Evolutionary conservation across 2,888 invertebrate genomes (phyloP).

Genomic region (Nephrotoma appendiculata): DNA sequence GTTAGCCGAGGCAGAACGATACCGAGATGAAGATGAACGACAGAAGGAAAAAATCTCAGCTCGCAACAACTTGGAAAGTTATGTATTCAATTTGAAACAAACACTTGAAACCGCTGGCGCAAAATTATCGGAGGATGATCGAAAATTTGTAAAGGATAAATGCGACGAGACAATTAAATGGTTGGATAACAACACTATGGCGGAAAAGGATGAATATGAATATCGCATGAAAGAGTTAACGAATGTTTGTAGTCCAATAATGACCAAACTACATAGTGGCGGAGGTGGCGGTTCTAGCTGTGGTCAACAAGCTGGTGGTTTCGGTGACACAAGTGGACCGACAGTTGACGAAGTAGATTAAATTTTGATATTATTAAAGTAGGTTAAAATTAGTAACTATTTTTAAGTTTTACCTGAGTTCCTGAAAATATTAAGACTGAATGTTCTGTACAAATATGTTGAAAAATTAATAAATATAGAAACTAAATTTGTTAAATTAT

Average conservation of each 20-base stretch:
- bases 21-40: constrained; percentile 51
- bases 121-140: constrained; percentile 48
- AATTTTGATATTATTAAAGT: not conserved
- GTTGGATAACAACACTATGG: constrained; percentile 63
- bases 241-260: constrained; percentile 52
- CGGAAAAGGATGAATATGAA: constrained; percentile 51
- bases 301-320: constrained; percentile 43
- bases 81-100: constrained; percentile 54
- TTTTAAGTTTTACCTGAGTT: too few relatives aligned
- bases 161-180: constrained; percentile 50
- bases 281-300: constrained; percentile 19
- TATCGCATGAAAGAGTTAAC: constrained; percentile 46
- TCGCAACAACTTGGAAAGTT: constrained; percentile 53
- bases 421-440: too few relatives aligned
- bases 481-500: too few relatives aligned
- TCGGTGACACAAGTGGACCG: constrained; percentile 37
- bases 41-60: constrained; percentile 47
- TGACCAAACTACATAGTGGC: constrained; percentile 60
- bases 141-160: constrained; percentile 47
- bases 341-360: constrained; percentile 2
- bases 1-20: constrained; percentile 53
- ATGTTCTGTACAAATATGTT: too few relatives aligned
- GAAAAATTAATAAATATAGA: too few relatives aligned
- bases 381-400: too few relatives aligned
- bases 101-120: constrained; percentile 48